These are phyloP conservation scores for Nycticebus coucang DNA, from an alignment of 2,113 vertebrate species.

Conservation along the genomic window DNA sequence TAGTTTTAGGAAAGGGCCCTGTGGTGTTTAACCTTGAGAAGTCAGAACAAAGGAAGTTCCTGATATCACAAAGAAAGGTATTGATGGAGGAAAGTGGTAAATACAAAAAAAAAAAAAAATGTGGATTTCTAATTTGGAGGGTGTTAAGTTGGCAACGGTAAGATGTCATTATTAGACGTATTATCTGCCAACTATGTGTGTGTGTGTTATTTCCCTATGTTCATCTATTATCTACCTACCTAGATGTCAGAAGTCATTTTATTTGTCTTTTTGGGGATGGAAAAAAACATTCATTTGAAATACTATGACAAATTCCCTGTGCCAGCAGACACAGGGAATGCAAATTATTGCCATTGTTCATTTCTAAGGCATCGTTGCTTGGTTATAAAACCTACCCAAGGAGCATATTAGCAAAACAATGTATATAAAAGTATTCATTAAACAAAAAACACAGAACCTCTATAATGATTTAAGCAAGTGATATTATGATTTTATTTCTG, in stretches of 20 bases:
- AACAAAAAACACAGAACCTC: slow-evolving; percentile 52
- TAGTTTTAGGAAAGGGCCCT: slow-evolving; percentile 6
- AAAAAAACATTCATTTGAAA: slow-evolving; percentile 40
- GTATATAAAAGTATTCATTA: slow-evolving; percentile 44
- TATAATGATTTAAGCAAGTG: background rate
- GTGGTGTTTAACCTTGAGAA: slow-evolving; percentile 21
- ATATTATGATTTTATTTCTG: slow-evolving; percentile 34
- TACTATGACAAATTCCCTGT: background rate
- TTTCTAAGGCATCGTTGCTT: background rate
- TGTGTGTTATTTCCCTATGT: background rate
- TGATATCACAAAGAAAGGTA: background rate
- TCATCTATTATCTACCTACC: background rate
- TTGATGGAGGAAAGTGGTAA: background rate
- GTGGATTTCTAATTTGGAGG: background rate
- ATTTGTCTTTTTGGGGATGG: slow-evolving; percentile 3
- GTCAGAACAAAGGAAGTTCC: background rate
- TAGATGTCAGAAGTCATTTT: background rate
- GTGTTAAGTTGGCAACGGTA: background rate
- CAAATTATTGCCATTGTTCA: slow-evolving; percentile 27
- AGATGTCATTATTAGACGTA: background rate
- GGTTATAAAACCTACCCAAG: slow-evolving; percentile 38
- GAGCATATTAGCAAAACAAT: background rate
- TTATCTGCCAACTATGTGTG: background rate
- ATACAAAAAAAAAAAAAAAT: background rate
- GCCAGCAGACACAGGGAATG: background rate